These are phyloP conservation scores for Echinops telfairi DNA, from an alignment of 2,113 vertebrate species.

Conservation along the genomic window DNA sequence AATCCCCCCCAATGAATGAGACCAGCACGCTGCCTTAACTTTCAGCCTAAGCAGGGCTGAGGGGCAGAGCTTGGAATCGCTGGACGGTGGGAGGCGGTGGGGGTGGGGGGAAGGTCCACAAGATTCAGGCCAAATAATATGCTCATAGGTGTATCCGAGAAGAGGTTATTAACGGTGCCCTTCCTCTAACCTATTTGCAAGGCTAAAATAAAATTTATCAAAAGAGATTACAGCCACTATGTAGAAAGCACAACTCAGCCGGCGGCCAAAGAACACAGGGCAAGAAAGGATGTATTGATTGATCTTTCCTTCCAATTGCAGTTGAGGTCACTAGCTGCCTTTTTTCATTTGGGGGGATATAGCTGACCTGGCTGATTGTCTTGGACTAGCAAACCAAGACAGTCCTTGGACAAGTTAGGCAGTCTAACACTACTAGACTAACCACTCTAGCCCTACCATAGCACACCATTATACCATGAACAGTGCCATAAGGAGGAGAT, in stretches of 20 bases:
- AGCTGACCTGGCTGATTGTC: constrained; percentile 72
- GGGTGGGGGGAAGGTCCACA: neutral
- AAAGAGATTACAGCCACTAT: constrained; percentile 59
- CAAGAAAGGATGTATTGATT: constrained; percentile 68
- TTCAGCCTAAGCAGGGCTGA: constrained; percentile 45
- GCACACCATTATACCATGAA: neutral
- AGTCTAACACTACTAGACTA: neutral
- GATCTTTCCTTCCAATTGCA: constrained; percentile 70
- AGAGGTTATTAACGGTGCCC: constrained; percentile 62
- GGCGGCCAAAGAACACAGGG: constrained; percentile 46
- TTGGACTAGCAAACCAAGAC: constrained; percentile 37
- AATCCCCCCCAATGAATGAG: constrained; percentile 60
- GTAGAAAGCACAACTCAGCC: constrained; percentile 45
- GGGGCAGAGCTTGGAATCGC: neutral
- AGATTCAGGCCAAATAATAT: constrained; percentile 26
- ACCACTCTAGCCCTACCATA: neutral
- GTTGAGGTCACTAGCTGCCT: constrained; percentile 69
- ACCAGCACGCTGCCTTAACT: constrained; percentile 42
- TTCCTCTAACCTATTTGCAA: constrained; percentile 74
- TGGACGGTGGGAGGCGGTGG: no score
- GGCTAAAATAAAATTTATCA: constrained; percentile 76
- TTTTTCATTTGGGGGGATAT: constrained; percentile 67
- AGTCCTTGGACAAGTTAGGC: constrained; percentile 46
- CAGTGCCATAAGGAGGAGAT: neutral
- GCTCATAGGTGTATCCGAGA: constrained; percentile 1